These are phyloP conservation scores for Trachythela sp. DNA, from an alignment of 64 coral and sea anemone species.

Conservation along the genomic window DNA sequence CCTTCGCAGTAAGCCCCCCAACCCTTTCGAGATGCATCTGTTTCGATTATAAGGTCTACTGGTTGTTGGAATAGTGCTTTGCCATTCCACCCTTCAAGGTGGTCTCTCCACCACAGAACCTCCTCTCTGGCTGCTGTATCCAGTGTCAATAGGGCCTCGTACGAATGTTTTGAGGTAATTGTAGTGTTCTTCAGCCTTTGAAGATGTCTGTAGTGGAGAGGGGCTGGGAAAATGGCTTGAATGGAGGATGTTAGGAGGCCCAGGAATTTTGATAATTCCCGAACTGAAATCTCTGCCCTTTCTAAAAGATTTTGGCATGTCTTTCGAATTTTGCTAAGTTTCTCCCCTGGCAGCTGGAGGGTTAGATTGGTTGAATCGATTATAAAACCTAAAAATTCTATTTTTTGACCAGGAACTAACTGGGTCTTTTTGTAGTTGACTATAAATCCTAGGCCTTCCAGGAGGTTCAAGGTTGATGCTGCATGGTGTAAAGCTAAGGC, in stretches of 20 bases:
- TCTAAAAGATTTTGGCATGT: neutral
- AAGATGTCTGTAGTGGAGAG: neutral
- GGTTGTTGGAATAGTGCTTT: neutral
- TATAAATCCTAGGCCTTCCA: neutral
- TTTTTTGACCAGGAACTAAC: neutral
- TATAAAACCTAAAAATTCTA: constrained; percentile 5
- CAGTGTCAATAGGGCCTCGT: constrained; percentile 12
- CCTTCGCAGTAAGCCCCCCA: constrained; percentile 7
- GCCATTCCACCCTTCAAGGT: constrained; percentile 15
- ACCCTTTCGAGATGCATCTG: too few species aligned
- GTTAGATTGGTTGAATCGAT: neutral
- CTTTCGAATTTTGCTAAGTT: neutral
- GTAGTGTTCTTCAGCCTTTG: constrained; percentile 10
- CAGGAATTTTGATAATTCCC: too few species aligned
- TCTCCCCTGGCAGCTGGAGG: neutral
- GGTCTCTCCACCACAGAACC: constrained; percentile 9
- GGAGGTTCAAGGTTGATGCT: neutral
- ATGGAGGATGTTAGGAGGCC: too few species aligned
- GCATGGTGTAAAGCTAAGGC: neutral
- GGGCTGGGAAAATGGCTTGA: too few species aligned
- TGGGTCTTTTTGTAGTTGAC: neutral
- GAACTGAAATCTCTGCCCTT: neutral
- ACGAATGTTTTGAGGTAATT: neutral
- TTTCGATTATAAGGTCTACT: constrained; percentile 12
- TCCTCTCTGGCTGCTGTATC: neutral